Base-by-base conservation (phyloP, 2,113 vertebrate species). In the Lampris incognitus region DNA sequence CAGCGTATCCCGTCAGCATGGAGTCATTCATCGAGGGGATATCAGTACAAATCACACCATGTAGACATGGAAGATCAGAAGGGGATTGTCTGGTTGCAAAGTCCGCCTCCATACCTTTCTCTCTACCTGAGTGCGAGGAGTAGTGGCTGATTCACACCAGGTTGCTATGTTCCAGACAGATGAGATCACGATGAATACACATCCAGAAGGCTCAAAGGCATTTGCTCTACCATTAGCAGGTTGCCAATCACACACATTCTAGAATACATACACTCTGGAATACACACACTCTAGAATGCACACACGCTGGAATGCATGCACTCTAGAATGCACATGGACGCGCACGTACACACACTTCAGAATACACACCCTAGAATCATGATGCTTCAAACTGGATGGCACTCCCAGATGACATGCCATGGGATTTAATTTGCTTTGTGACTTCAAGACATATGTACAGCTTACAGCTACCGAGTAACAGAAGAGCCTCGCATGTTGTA, bases 121-220 rank as follows among this genome's bases (percentile, higher is more conserved):
- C 4, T 59, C 59, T 62, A 69, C 80, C 75, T 61, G 77, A 57
- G 24, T 69, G 65, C 67, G 13, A 67, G 57, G 40, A 63, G 38
- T 54, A 40, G 36, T 65, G 8, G 74, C 73, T 71, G 48, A 67
- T 81, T 89, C 76, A 69, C 87, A 84, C 72, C 9, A 24, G 37
- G 50, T 57, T 82, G 74, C 66, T 39, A 81, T 55, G 70, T 78
- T 79, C 67, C 73, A 85, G 60, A 62, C 79, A 54, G 81, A 76
- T 66, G 66, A 48, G 46, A 60, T 76, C 54, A 61, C 78, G 65
- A 39, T 54, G 24, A 13, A 75, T 40, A 42, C 37, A 40, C 66
- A 65, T 46, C 24, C 11, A 39, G 50, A 13, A 40, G 72, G 61
- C 57, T 59, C 76, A 42, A 54, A 41, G 38, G 62, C 36, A 6